Evolutionary conservation across 2,113 vertebrate species (phyloP).

Genomic region (Boulengerochromis microlepis): DNA sequence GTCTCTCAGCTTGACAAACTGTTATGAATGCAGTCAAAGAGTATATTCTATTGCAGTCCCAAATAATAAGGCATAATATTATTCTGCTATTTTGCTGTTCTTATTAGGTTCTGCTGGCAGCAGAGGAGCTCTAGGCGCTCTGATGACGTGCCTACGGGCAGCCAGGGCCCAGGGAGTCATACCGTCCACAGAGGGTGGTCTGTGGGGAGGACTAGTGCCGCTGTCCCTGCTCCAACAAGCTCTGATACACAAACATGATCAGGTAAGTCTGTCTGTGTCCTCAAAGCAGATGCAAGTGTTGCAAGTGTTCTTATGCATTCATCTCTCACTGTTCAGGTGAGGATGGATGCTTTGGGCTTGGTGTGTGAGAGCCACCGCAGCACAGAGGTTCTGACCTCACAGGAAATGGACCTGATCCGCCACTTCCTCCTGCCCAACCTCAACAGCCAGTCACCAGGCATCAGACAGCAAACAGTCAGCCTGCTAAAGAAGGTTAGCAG

Average conservation of each 20-base stretch:
- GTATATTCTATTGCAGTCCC: not conserved
- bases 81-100: not conserved
- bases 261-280: conserved; percentile 70
- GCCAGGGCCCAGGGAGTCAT: conserved; percentile 85
- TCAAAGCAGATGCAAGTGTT: not conserved
- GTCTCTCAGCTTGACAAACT: not conserved
- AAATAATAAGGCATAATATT: not conserved
- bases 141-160: conserved; percentile 90
- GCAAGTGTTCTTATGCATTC: not conserved
- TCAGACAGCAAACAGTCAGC: conserved; percentile 84
- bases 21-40: not conserved
- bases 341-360: conserved; percentile 89
- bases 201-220: conserved; percentile 79
- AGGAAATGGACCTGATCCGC: conserved; percentile 82
- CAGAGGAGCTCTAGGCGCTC: conserved; percentile 83
- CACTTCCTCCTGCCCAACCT: conserved; percentile 85
- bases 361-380: conserved; percentile 90
- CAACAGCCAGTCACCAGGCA: conserved; percentile 84
- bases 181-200: conserved; percentile 60
- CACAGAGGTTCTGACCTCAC: conserved; percentile 79
- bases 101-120: conserved; percentile 59
- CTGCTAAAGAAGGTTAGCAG: conserved; percentile 86
- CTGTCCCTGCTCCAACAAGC: conserved; percentile 77
- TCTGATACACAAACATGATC: conserved; percentile 86
- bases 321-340: conserved; percentile 69